A percentile compares a stretch with the other conserved stretches of the same genome.
Conservation (phyloP, 2,888 invertebrate species). For the Caenorhabditis wallacei region DNA sequence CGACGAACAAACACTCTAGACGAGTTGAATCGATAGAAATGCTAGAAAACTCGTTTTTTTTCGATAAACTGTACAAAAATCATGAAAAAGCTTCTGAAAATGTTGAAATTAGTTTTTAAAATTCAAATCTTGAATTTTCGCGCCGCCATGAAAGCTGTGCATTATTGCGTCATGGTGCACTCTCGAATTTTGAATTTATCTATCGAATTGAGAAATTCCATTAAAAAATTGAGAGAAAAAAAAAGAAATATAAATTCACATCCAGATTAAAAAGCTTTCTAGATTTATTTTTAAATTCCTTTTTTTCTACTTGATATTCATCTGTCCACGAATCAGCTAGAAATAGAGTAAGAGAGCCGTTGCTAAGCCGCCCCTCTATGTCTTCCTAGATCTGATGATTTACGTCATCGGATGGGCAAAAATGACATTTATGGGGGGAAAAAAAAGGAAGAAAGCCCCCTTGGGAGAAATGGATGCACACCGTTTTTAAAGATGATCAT, state of each 20-base stretch:
- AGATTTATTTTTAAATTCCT: not conserved
- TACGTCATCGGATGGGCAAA: not conserved
- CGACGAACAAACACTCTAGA: constrained; percentile 7
- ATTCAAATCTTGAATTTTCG: not conserved
- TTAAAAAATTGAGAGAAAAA: no score
- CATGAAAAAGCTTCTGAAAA: no score
- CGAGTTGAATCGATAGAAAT: not conserved
- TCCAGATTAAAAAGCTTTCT: no score
- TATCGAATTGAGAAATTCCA: no score
- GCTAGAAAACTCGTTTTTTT: not conserved
- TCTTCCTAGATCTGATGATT: not conserved
- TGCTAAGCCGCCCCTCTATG: not conserved
- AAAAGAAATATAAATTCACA: no score
- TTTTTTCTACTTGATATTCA: no score
- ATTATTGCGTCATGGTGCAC: constrained; percentile 6
- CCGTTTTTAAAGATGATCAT: not conserved
- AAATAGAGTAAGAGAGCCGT: not conserved
- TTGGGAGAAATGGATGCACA: not conserved
- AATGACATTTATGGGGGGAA: not conserved
- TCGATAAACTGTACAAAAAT: not conserved
- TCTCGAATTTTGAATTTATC: not conserved
- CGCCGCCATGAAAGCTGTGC: not conserved
- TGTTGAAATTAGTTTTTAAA: not conserved
- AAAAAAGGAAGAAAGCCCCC: not conserved
- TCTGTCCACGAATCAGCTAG: not conserved